Evolutionary conservation across 2,888 invertebrate species (phyloP).

Genomic region (Venusia cambrica): DNA sequence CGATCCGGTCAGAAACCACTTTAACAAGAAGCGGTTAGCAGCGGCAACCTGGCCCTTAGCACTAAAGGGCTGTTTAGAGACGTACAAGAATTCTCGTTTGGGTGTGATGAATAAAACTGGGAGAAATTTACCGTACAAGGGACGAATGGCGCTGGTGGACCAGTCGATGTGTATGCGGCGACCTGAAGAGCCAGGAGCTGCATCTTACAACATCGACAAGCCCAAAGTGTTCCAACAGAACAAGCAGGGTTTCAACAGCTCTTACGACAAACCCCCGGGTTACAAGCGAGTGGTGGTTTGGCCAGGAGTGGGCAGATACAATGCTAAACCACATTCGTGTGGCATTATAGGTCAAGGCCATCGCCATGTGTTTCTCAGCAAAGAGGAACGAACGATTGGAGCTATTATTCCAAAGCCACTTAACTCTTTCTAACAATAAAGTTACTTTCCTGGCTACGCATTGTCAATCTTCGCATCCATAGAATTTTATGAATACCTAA

Average conservation of each 20-base stretch:
- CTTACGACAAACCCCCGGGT: conserved; percentile 59
- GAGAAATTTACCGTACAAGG: conserved; percentile 53
- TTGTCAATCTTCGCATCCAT: no score
- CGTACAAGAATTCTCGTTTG: conserved; percentile 50
- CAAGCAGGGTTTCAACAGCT: conserved; percentile 58
- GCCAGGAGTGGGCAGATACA: conserved; percentile 69
- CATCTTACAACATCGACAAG: conserved; percentile 52
- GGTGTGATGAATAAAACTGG: conserved; percentile 66
- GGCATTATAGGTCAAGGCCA: conserved; percentile 58
- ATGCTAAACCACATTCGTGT: conserved; percentile 31
- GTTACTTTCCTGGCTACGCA: neutral
- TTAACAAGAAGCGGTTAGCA: conserved; percentile 47
- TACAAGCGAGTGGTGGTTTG: conserved; percentile 57
- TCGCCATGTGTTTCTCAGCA: conserved; percentile 58
- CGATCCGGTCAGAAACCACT: conserved; percentile 77
- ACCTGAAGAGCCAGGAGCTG: conserved; percentile 77
- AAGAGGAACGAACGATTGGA: conserved; percentile 57
- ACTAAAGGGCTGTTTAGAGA: conserved; percentile 52
- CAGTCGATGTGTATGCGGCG: conserved; percentile 67
- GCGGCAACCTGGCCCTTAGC: conserved; percentile 64
- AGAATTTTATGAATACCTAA: no score
- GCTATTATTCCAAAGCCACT: conserved; percentile 50
- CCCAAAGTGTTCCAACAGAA: conserved; percentile 44
- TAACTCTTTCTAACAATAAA: conserved; percentile 58
- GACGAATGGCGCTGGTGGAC: conserved; percentile 72